A percentile compares a stretch with the other conserved stretches of the same genome.
These are phyloP conservation scores for Cardiocondyla obscurior DNA, from an alignment of 1,140 invertebrate species.

Conservation along the genomic window DNA sequence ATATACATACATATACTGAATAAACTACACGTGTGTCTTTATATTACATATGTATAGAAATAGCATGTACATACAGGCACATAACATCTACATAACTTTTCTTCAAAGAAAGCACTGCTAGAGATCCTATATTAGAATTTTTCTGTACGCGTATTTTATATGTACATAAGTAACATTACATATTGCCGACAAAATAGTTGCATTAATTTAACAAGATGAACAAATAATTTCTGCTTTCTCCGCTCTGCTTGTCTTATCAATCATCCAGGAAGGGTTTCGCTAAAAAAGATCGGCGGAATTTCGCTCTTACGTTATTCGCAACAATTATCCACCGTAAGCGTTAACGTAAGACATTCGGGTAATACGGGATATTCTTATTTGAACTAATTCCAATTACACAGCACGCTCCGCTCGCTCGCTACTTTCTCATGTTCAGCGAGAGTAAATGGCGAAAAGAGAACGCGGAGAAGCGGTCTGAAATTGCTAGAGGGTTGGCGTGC, in stretches of 20 bases:
- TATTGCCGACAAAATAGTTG: background rate
- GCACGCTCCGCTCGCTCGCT: constrained; percentile 33
- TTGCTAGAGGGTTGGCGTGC: constrained; percentile 60
- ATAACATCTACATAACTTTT: constrained; percentile 19
- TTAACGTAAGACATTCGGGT: background rate
- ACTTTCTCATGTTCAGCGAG: constrained; percentile 66
- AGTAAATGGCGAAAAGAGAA: constrained; percentile 67
- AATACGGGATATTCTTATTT: constrained; percentile 35
- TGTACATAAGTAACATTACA: constrained; percentile 5
- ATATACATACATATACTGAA: constrained; percentile 32
- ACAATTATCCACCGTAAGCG: background rate
- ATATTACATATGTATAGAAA: constrained; percentile 16
- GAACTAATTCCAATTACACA: constrained; percentile 60
- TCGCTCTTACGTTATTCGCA: background rate
- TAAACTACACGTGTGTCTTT: constrained; percentile 19
- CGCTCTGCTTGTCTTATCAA: background rate
- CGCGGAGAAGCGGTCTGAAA: constrained; percentile 52
- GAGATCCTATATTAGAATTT: constrained; percentile 4
- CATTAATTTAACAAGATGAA: background rate
- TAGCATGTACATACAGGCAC: background rate
- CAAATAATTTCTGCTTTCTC: background rate
- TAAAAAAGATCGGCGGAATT: background rate
- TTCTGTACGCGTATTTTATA: background rate
- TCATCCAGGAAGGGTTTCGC: background rate
- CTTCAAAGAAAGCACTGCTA: background rate